Evolutionary conservation across 2,113 vertebrate genomes (phyloP), one percentile per base, ranked within the genome.

Genomic region (Oreochromis niloticus): DNA sequence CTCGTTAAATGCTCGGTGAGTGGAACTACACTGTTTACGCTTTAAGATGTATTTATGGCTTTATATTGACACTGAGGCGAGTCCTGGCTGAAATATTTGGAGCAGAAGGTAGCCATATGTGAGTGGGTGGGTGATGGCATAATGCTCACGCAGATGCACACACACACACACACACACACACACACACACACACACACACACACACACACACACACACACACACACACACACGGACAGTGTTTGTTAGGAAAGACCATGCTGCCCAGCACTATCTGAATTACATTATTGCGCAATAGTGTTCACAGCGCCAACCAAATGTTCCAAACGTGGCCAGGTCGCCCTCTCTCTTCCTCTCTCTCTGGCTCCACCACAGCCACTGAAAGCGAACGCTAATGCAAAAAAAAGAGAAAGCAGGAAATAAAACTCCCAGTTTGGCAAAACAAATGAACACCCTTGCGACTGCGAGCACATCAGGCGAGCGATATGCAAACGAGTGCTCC

Each of bases 31-130:
- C 17, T 85, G 52, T 88, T 90, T 88, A 85, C 34, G 3, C 36
- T 27, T 36, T 11, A 32, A 12, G 7, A 36, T 24, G 34, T 79
- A 56, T 89, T 87, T 55, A 61, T 75, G 86, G 39, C 24, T 82
- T 27, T 16, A 73, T 59, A 52, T 52, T 61, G 59, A 85, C 71
- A 30, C n/a, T 39, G 19, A 61, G 71, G 36, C 4, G 6, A 86
- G 87, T 71, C 50, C 85, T 90, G 90, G 88, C 86, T 81, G 83
- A 71, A 43, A 11, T 43, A 36, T 66, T 46, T 27, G 22, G 85
- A 94, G 89, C 93, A 92, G 91, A 95, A 93, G 80, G 85, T 14
- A 81, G 85, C 91, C 94, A 91, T 91, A 87, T 94, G 93, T 19
- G 89, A 89, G 93, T 86, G 89, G 89, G 92, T 6, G 71, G 52